Evolutionary conservation across 53 echinoderm and acorn worm species (phyloP).

Genomic region (Echinometra lucunter): DNA sequence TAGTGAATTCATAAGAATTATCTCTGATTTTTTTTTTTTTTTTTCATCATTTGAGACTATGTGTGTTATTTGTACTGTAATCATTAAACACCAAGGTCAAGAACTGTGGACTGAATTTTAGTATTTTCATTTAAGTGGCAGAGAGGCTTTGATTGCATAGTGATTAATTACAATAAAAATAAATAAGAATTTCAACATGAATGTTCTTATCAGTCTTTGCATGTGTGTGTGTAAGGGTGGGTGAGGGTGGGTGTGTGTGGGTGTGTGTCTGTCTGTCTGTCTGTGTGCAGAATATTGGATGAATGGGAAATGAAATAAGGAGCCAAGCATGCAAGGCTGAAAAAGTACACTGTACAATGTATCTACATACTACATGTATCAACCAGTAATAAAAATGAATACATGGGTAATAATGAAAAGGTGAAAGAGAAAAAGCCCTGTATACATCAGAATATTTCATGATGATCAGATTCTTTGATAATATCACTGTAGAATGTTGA

Average conservation of each 20-base stretch:
- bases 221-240: too few species aligned
- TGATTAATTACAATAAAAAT: neutral
- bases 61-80: neutral
- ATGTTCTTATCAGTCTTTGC: too few species aligned
- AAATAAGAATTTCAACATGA: constrained; percentile 10
- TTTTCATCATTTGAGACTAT: neutral
- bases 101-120: neutral
- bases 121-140: neutral
- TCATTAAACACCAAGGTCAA: neutral
- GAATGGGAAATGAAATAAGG: neutral
- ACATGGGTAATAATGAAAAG: too few species aligned
- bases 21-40: neutral
- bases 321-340: neutral
- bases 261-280: neutral
- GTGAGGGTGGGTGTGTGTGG: too few species aligned
- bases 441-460: too few species aligned
- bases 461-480: too few species aligned
- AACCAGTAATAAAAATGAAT: too few species aligned
- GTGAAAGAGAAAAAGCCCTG: too few species aligned
- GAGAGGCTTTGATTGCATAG: neutral
- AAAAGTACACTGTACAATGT: neutral
- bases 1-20: neutral
- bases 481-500: too few species aligned
- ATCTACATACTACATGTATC: too few species aligned
- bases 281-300: neutral